phyloP scores from a whole-genome alignment of 2,797 vertebrate species.

The Psittacula derbiana region DNA sequence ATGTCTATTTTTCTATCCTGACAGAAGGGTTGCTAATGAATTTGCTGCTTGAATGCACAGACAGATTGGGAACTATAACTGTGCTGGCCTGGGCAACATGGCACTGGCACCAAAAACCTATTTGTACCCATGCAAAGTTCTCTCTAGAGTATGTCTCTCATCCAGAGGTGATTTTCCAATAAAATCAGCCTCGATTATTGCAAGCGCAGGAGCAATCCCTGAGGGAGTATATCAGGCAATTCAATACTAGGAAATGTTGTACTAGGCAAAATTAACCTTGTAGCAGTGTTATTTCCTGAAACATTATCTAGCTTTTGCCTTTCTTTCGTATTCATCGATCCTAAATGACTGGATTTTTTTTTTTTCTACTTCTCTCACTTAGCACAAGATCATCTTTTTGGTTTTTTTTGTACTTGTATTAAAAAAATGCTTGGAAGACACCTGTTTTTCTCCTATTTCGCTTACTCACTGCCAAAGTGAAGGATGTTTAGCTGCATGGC shows the following conservation, averaged over 20 bases:
- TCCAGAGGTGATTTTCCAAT: slow-evolving; percentile 79
- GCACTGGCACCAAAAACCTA: slow-evolving; percentile 69
- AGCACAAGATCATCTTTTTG: slow-evolving; percentile 11
- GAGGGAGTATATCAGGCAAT: slow-evolving; percentile 71
- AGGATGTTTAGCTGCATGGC: neutral
- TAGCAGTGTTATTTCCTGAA: slow-evolving; percentile 72
- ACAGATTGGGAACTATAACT: slow-evolving; percentile 77
- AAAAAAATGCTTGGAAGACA: neutral
- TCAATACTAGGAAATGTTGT: slow-evolving; percentile 73
- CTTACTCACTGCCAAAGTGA: neutral
- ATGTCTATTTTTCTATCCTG: slow-evolving; percentile 72
- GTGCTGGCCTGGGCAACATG: slow-evolving; percentile 64
- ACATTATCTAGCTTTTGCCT: slow-evolving; percentile 66
- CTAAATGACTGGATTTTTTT: slow-evolving; percentile 53
- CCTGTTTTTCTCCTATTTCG: neutral
- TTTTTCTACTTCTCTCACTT: neutral
- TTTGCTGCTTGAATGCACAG: slow-evolving; percentile 82
- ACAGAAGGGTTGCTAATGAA: slow-evolving; percentile 80
- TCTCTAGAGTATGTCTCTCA: slow-evolving; percentile 75
- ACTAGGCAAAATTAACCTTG: slow-evolving; percentile 78
- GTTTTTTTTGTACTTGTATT: neutral
- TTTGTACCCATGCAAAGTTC: slow-evolving; percentile 74
- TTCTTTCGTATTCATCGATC: slow-evolving; percentile 64
- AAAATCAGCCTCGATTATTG: slow-evolving; percentile 78
- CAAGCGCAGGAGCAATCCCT: slow-evolving; percentile 70